These are phyloP conservation scores for Dasyprocta punctata DNA, from an alignment of 2,113 vertebrate species.

Conservation along the genomic window DNA sequence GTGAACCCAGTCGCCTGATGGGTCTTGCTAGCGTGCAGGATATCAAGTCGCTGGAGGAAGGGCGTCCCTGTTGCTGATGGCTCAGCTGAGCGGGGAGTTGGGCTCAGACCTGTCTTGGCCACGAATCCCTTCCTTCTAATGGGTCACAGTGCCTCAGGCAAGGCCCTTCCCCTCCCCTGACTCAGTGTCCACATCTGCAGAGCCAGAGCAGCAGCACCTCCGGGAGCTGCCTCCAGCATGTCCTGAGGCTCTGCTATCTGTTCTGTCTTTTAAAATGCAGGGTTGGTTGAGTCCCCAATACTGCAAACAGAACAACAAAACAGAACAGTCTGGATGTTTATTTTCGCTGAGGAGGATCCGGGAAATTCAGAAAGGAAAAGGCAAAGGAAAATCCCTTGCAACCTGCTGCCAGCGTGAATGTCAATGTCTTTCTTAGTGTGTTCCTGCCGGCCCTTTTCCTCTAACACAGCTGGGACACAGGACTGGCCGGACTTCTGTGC, in stretches of 20 bases:
- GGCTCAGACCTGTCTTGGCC: background rate
- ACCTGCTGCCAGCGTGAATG: fast-evolving
- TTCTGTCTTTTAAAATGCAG: background rate
- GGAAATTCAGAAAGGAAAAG: background rate
- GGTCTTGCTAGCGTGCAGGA: background rate
- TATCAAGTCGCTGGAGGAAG: fast-evolving
- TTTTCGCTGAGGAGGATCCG: background rate
- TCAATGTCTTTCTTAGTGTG: fast-evolving
- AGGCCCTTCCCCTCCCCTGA: background rate
- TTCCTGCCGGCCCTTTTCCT: too few species aligned
- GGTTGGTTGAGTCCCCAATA: too few species aligned
- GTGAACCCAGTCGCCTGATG: fast-evolving
- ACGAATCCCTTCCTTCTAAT: background rate
- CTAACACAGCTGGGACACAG: fast-evolving
- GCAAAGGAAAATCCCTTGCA: background rate
- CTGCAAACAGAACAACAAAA: too few species aligned
- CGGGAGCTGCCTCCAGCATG: background rate
- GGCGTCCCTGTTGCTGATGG: background rate
- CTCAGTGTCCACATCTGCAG: background rate
- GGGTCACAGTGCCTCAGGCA: background rate
- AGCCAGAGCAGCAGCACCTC: fast-evolving
- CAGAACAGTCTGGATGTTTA: background rate
- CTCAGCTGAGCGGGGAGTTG: background rate
- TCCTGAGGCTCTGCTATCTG: background rate
- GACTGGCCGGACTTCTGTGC: background rate